Evolutionary conservation across 2,113 vertebrate genomes (phyloP).

Genomic region (Ifrita kowaldi): DNA sequence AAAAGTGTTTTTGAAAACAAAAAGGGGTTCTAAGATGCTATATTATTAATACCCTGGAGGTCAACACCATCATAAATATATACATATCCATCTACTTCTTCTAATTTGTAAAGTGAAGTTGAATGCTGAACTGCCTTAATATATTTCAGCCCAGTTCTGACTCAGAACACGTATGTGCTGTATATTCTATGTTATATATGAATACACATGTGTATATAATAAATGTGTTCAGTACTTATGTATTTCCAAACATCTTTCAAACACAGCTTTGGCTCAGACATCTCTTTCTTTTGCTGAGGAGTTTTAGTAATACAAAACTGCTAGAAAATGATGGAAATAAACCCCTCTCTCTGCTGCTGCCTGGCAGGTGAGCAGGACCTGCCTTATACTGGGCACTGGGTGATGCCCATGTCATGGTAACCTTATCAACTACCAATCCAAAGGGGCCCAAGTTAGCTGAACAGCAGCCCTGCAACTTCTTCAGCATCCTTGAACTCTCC

Average conservation of each 20-base stretch:
- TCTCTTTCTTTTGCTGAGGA: background rate
- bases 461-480: background rate
- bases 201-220: background rate
- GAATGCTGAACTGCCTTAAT: background rate
- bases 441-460: background rate
- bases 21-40: background rate
- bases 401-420: background rate
- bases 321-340: background rate
- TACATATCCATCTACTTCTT: background rate
- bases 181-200: background rate
- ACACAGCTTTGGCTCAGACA: background rate
- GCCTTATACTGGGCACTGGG: too few species aligned
- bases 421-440: background rate
- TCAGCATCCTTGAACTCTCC: background rate
- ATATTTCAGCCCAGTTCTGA: background rate
- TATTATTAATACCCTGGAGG: background rate
- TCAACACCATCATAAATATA: background rate
- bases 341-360: background rate
- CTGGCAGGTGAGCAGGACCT: background rate
- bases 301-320: background rate
- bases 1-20: background rate
- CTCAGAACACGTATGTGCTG: background rate
- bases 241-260: background rate
- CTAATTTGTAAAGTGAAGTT: background rate
- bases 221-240: accelerated